A percentile compares a stretch with the other conserved stretches of the same genome.
phyloP scores from a whole-genome alignment of 1,140 invertebrate species.

The Drosophila mayri region DNA sequence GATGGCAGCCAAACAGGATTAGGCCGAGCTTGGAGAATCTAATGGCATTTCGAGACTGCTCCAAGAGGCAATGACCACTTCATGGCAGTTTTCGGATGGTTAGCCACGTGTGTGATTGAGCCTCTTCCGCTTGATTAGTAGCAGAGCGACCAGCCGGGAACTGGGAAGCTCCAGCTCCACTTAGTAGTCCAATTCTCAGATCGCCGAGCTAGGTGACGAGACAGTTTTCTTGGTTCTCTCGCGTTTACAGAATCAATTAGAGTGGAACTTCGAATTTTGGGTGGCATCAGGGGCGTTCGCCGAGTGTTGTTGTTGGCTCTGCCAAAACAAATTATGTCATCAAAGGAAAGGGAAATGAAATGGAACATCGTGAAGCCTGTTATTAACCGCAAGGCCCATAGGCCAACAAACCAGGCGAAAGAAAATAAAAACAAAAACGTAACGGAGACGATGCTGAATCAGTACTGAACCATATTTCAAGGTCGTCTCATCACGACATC shows the following conservation, averaged over 20 bases:
- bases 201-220: slow-evolving; percentile 31
- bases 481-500: slow-evolving; percentile 43
- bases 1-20: slow-evolving; percentile 15
- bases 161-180: slow-evolving; percentile 13
- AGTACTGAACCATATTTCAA: slow-evolving; percentile 42
- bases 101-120: slow-evolving; percentile 20
- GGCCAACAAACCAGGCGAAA: slow-evolving; percentile 35
- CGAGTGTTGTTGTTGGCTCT: slow-evolving; percentile 5
- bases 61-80: neutral
- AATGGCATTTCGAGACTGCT: neutral
- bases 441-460: slow-evolving; percentile 53
- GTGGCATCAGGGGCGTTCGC: slow-evolving; percentile 4
- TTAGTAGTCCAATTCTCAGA: slow-evolving; percentile 36
- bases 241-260: slow-evolving; percentile 71
- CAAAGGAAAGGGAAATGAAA: slow-evolving; percentile 50
- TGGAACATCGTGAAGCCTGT: slow-evolving; percentile 29
- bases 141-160: slow-evolving; percentile 2
- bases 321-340: slow-evolving; percentile 67
- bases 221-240: slow-evolving; percentile 22
- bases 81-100: slow-evolving; percentile 9
- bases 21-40: neutral
- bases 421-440: slow-evolving; percentile 44
- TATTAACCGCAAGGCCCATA: slow-evolving; percentile 39
- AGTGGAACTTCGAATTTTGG: slow-evolving; percentile 37
- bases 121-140: slow-evolving; percentile 25